Percentiles rank a stretch among this genome's conserved stretches.
phyloP scores from a whole-genome alignment of 2,113 vertebrate genomes.

The Machaerirhynchus nigripectus region DNA sequence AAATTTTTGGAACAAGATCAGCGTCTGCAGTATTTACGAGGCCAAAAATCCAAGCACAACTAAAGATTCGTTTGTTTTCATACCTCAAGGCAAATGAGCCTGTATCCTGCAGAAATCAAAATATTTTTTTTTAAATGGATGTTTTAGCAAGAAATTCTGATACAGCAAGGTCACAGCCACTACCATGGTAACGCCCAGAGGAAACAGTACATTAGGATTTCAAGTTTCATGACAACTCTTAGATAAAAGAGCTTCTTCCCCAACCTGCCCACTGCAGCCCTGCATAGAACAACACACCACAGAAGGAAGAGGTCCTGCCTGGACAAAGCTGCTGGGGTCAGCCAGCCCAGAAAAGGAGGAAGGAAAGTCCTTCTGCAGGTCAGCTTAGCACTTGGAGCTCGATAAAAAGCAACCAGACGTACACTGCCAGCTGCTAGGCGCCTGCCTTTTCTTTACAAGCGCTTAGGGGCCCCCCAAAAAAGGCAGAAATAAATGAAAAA shows the following conservation, averaged over 20 bases:
- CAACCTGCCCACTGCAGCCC: background rate
- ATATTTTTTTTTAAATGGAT: background rate
- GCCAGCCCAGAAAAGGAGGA: background rate
- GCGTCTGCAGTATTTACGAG: background rate
- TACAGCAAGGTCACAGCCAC: constrained; percentile 9
- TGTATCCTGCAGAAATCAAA: background rate
- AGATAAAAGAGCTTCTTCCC: constrained; percentile 7
- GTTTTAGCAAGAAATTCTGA: constrained; percentile 40
- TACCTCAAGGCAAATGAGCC: background rate
- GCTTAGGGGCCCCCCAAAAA: background rate
- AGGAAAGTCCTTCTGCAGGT: background rate
- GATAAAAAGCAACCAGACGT: background rate
- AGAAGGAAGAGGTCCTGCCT: background rate
- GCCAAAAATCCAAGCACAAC: constrained; percentile 4
- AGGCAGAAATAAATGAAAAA: background rate
- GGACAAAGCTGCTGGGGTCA: background rate
- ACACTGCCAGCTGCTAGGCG: background rate
- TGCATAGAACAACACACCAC: background rate
- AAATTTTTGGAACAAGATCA: background rate
- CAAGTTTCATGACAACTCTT: constrained; percentile 17
- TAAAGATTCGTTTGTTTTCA: background rate
- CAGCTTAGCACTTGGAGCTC: background rate
- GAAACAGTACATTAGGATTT: background rate
- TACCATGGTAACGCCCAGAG: background rate
- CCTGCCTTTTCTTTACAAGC: background rate